Evolutionary conservation across 1,140 invertebrate genomes (phyloP), one percentile per base, ranked within the genome.

Genomic region (Berghia stephanieae): DNA sequence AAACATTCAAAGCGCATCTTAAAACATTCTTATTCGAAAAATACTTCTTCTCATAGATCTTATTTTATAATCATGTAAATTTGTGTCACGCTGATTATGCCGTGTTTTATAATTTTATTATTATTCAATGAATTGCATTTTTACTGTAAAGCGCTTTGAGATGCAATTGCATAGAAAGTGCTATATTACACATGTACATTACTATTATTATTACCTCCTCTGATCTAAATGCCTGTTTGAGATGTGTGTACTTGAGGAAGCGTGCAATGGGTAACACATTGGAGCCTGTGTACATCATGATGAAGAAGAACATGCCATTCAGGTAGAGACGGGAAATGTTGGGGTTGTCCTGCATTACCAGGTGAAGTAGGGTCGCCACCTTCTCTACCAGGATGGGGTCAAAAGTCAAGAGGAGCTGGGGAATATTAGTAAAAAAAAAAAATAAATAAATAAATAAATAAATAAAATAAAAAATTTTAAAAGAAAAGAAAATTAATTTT

Each of bases 271-370:
- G 98, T 60, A 99, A 89, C 38, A 99, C 93, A 88, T 99, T 99
- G 4, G 97, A 99, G 10, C 98, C 98, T 13, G 96, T 99, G 88
- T 99, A 99, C 95, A 99, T 97, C 55, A 99, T 92, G 90, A 99
- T 98, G 88, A 99, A 99, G 90, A 96, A 99, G 89, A 99, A 99
- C 13, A 98, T 93, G 8, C 98, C 98, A 0, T 96, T 97, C 67
- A 96, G 91, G 88, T 99, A 99, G 21, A 99, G 91, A 85, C 97
- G 96, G 0, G 96, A 95, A 83, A 99, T 93, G 83, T 95, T 93
- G 0, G 97, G 96, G 91, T 99, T 99, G 89, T 99, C 98, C 86
- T 94, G 93, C 93, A 99, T 96, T 57, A 98, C 93, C 87, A 96
- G 93, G 86, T 94, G 95, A 21, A 96, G 88, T 5, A 96, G 93